Evolutionary conservation across 1,140 invertebrate genomes (phyloP).

Genomic region (Portunus trituberculatus): DNA sequence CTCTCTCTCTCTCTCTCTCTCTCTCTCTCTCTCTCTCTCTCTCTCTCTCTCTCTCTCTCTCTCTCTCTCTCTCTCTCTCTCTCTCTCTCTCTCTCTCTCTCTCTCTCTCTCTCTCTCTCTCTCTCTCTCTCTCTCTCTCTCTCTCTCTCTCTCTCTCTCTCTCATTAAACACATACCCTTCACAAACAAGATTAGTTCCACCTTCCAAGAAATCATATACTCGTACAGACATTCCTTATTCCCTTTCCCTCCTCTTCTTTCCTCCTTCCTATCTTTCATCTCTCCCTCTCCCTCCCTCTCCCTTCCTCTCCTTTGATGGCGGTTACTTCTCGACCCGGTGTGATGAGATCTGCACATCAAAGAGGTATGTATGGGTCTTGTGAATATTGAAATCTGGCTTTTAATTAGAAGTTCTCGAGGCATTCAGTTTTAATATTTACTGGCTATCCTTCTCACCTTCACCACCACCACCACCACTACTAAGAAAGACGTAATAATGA

Average conservation of each 20-base stretch:
- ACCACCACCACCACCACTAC: background rate
- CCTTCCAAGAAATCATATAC: background rate
- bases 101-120: too few species aligned
- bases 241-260: background rate
- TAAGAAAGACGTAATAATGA: too few species aligned
- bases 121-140: background rate
- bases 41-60: background rate
- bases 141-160: background rate
- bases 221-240: too few species aligned
- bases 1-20: background rate
- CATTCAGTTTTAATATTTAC: background rate
- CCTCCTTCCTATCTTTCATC: background rate
- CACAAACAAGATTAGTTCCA: background rate
- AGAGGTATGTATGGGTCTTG: background rate
- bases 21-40: background rate
- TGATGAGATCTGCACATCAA: background rate
- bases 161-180: background rate
- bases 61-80: background rate
- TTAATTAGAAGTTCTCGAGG: background rate
- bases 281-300: background rate
- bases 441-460: too few species aligned
- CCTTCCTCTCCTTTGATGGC: background rate
- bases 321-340: too few species aligned
- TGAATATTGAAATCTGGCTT: background rate
- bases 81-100: background rate